phyloP scores from a whole-genome alignment of 2,113 vertebrate genomes.

The Sebastes fasciatus region DNA sequence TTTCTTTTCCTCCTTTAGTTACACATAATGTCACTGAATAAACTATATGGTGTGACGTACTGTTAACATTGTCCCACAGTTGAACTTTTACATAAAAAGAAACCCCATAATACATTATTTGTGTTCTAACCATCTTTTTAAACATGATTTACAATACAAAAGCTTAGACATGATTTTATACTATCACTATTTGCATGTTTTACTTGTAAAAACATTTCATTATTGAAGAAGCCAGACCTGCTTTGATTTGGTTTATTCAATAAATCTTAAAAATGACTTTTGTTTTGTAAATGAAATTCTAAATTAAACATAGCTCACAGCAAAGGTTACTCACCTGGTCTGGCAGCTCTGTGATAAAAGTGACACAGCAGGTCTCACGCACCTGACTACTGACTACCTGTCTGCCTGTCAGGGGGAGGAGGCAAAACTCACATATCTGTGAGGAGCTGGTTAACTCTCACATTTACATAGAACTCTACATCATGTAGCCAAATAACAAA shows the following conservation, averaged over 20 bases:
- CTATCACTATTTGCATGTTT: background rate
- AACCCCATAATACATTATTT: background rate
- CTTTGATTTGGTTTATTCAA: background rate
- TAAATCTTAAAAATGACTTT: accelerated
- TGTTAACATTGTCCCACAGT: slow-evolving; percentile 7
- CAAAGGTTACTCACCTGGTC: slow-evolving; percentile 54
- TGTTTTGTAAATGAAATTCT: background rate
- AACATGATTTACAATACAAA: background rate
- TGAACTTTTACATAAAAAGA: background rate
- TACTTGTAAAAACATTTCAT: background rate
- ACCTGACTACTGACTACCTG: slow-evolving; percentile 10
- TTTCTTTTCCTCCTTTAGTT: slow-evolving; percentile 4
- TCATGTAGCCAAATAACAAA: background rate
- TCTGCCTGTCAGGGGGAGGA: slow-evolving; percentile 40
- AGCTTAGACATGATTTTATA: background rate
- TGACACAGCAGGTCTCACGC: slow-evolving; percentile 19
- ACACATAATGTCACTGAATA: background rate
- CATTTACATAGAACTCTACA: background rate
- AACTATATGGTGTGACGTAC: background rate
- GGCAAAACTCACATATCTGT: background rate
- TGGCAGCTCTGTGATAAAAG: background rate
- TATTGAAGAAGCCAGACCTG: background rate
- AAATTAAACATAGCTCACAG: background rate
- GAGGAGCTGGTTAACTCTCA: background rate
- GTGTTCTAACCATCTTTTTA: background rate